These are phyloP conservation scores for Piscicola geometra DNA, from an alignment of 2,888 invertebrate species.

Conservation along the genomic window DNA sequence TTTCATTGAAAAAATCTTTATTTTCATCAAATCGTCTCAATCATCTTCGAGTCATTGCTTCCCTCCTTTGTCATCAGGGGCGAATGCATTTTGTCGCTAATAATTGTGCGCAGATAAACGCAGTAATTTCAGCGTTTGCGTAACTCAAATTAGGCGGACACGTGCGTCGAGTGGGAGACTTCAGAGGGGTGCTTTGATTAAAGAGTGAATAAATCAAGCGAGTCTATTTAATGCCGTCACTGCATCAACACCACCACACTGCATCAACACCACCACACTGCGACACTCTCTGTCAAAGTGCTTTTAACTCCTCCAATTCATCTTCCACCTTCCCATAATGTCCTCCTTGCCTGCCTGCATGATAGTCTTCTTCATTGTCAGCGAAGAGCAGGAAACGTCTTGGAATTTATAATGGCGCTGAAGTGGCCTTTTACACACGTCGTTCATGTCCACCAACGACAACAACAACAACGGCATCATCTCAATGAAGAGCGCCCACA, in stretches of 20 bases:
- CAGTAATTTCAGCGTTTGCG: conserved; percentile 11
- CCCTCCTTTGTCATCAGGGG: not conserved
- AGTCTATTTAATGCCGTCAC: conserved; percentile 3
- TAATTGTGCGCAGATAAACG: not conserved
- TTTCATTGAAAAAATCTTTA: too few species aligned
- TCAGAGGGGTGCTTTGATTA: not conserved
- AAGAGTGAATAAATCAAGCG: not conserved
- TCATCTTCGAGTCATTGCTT: not conserved
- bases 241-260: not conserved
- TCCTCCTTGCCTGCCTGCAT: too few species aligned
- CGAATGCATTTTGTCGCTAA: not conserved
- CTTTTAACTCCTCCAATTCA: not conserved
- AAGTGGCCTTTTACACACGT: too few species aligned
- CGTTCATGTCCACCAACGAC: too few species aligned
- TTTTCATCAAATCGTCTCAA: too few species aligned
- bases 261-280: not conserved
- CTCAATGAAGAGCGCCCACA: too few species aligned
- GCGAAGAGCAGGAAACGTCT: too few species aligned
- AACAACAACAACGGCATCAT: too few species aligned
- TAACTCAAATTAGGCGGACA: not conserved
- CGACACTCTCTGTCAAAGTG: not conserved
- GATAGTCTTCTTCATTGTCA: too few species aligned
- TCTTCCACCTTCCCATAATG: not conserved
- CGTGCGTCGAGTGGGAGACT: not conserved
- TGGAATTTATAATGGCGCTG: too few species aligned